phyloP scores from a whole-genome alignment of 2,113 vertebrate genomes.

The Neodontobutis hainanensis region DNA sequence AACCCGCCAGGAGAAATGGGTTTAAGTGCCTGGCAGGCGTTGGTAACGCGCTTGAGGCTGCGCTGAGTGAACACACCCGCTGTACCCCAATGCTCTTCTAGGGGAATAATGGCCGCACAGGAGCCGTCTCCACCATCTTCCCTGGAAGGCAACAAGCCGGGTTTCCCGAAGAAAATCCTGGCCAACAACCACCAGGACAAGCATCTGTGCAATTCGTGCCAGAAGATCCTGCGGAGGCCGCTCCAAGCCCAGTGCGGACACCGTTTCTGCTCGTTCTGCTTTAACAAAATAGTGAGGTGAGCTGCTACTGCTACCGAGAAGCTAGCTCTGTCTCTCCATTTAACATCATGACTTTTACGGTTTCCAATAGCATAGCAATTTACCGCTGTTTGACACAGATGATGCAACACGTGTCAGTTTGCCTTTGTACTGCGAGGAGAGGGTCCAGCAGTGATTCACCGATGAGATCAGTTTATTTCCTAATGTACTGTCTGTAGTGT shows the following conservation, averaged over 20 bases:
- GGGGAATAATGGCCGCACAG: conserved; percentile 83
- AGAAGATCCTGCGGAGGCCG: conserved; percentile 88
- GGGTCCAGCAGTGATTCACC: background rate
- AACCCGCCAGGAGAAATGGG: conserved; percentile 19
- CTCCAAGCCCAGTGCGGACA: conserved; percentile 95
- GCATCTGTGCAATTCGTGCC: conserved; percentile 92
- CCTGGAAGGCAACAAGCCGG: conserved; percentile 88
- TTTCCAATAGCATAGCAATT: no score
- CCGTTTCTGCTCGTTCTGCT: conserved; percentile 92
- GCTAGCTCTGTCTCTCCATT: conserved; percentile 12
- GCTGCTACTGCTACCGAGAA: conserved; percentile 30
- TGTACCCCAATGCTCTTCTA: conserved; percentile 57
- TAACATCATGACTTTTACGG: background rate
- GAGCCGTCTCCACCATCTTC: conserved; percentile 89
- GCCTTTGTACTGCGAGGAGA: background rate
- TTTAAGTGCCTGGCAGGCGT: background rate
- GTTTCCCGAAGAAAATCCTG: conserved; percentile 91
- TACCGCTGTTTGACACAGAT: background rate
- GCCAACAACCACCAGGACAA: conserved; percentile 91
- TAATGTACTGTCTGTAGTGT: background rate
- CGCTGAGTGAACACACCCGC: conserved; percentile 66
- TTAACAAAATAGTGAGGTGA: conserved; percentile 91
- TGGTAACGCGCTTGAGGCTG: conserved; percentile 17
- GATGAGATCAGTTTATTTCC: background rate
- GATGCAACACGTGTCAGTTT: background rate